Evolutionary conservation across 1,140 invertebrate genomes (phyloP), one percentile per base, ranked within the genome.

Genomic region (Solenopsis fugax): DNA sequence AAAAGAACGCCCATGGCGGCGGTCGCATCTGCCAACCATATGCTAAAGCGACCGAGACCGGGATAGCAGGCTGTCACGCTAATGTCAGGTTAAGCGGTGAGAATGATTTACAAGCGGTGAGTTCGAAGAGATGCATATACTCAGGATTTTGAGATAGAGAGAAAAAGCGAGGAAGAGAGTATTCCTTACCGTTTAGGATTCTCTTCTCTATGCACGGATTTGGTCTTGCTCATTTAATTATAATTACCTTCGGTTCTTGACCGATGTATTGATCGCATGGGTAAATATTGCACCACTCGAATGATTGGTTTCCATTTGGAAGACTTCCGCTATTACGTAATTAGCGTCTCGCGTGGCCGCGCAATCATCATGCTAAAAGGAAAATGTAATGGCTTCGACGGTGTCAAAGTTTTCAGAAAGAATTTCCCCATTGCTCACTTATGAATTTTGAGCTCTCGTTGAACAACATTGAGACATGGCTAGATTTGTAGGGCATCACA

Each of bases 21-120:
- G 81, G 78, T 87, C 89, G 90, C 90, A 91, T 91, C 90, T 91
- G 90, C 85, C 89, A 91, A 91, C 90, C 90, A 91, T 85, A 91
- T 91, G 90, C 85, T 89, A 87, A 91, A 87, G 81, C 81, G 87
- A 91, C 85, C 85, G 88, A 67, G 85, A 76, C 60, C 78, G 77
- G 85, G 87, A 90, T 86, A 86, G 88, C 85, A 87, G 89, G 84
- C 90, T 91, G 90, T 91, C 90, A 89, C 89, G 89, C 89, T 91
- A 91, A 91, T 91, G 89, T 91, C 90, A 91, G 90, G 89, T 91
- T 91, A 91, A 91, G 89, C 90, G 89, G 87, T 87, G 81, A 85
- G 87, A 91, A 91, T 91, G 90, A 91, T 91, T 91, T 91, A 91
- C 90, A 91, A 91, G 90, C 89, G 85, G 88, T 76, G 87, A 87